Conservation (phyloP, 2,113 vertebrate genomes). For the Herpailurus yagouaroundi region DNA sequence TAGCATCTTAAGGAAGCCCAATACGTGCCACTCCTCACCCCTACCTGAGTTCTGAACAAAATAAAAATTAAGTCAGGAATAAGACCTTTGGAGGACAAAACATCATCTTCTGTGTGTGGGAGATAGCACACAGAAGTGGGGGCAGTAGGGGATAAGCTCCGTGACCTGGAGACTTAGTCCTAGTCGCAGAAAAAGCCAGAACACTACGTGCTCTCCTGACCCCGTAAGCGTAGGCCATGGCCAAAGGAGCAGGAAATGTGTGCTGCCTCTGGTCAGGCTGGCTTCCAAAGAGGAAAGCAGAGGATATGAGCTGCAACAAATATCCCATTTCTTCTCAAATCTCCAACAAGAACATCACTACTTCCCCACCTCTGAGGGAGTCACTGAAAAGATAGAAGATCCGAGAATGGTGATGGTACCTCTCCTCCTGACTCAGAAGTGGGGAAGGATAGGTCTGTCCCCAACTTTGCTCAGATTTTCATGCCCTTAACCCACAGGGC, state of each 20-base stretch:
- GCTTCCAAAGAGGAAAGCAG: background rate
- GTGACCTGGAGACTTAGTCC: background rate
- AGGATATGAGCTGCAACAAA: background rate
- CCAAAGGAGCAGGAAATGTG: background rate
- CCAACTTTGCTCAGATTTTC: background rate
- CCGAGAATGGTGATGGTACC: background rate
- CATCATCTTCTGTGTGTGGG: background rate
- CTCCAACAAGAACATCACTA: background rate
- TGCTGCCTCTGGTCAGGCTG: too few species aligned
- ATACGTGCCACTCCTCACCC: background rate
- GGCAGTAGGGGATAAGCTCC: too few species aligned
- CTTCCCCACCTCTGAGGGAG: background rate
- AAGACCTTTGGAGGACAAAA: background rate
- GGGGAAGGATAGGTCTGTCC: background rate
- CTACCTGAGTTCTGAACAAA: background rate
- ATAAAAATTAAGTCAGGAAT: background rate
- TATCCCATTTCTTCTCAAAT: background rate
- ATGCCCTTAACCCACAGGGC: background rate
- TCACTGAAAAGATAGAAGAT: background rate
- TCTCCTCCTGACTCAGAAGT: background rate
- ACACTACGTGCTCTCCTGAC: background rate
- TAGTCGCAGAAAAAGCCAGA: background rate
- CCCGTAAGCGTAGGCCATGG: rapidly evolving
- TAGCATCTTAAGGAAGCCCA: background rate
- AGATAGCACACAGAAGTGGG: background rate